Conservation (phyloP, 2,113 vertebrate species). For the Ciconia maguari region DNA sequence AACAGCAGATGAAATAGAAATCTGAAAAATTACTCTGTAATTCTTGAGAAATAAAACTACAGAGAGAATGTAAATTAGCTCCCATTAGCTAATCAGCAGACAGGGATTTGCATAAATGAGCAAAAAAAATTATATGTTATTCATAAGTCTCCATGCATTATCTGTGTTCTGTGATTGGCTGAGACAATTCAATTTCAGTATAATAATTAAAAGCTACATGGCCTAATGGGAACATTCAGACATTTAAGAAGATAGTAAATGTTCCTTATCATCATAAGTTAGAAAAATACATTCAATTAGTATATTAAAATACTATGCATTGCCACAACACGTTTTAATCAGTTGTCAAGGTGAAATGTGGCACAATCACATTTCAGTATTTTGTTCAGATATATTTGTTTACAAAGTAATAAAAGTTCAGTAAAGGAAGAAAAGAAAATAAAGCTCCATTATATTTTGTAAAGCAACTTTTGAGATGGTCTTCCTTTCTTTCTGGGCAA, state of each 20-base stretch:
- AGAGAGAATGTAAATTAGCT: neutral
- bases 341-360: constrained; percentile 3
- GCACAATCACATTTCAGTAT: neutral
- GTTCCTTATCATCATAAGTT: constrained; percentile 10
- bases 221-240: constrained; percentile 34
- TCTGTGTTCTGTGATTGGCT: constrained; percentile 22
- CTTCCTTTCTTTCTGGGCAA: neutral
- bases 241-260: constrained; percentile 41
- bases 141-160: neutral
- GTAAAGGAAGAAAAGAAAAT: neutral
- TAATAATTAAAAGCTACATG: constrained; percentile 56
- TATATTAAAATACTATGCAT: constrained; percentile 5
- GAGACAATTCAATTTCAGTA: constrained; percentile 25
- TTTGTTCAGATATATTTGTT: neutral
- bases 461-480: neutral
- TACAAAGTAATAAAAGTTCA: neutral
- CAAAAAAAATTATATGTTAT: neutral
- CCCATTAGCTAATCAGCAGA: constrained; percentile 9
- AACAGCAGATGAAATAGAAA: neutral
- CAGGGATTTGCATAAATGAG: constrained; percentile 3
- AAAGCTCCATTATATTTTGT: neutral
- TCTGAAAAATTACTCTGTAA: neutral
- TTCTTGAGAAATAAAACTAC: neutral
- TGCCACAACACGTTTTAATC: constrained; percentile 24
- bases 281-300: constrained; percentile 55